Percentiles rank a stretch among this genome's conserved stretches.
phyloP scores from a whole-genome alignment of 2,888 invertebrate species.

The Cheiracanthium punctorium region DNA sequence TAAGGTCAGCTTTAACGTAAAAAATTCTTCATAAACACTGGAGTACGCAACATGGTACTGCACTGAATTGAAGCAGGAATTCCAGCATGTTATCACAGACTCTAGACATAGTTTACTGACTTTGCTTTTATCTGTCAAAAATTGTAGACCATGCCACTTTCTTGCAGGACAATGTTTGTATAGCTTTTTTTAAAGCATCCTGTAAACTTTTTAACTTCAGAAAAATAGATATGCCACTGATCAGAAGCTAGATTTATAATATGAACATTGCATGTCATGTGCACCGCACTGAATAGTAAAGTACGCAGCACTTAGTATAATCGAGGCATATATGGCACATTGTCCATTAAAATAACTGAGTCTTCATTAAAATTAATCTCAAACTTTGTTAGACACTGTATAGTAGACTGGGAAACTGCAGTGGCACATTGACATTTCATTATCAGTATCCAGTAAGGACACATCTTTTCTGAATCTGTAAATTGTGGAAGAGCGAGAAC shows the following conservation, averaged over 20 bases:
- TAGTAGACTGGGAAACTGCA: too few species aligned
- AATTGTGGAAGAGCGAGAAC: not conserved
- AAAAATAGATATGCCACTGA: not conserved
- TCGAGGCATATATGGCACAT: not conserved
- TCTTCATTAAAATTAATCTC: too few species aligned
- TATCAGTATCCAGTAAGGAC: not conserved
- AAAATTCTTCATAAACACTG: not conserved
- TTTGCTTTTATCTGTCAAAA: not conserved
- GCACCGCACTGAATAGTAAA: not conserved
- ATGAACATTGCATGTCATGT: not conserved
- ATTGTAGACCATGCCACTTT: not conserved
- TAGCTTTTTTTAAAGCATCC: not conserved
- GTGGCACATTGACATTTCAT: not conserved
- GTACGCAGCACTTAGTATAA: not conserved
- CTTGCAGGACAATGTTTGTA: not conserved
- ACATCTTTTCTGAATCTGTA: not conserved
- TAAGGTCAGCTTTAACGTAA: not conserved
- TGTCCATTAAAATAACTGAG: too few species aligned
- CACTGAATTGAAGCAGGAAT: slow-evolving; percentile 1
- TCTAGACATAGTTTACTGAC: slow-evolving; percentile 8
- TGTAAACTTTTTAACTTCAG: not conserved
- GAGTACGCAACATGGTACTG: not conserved
- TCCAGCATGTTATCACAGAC: not conserved
- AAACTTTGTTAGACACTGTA: too few species aligned
- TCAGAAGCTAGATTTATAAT: not conserved